phyloP scores from a whole-genome alignment of 2,888 invertebrate genomes.

The Cosmia trapezina region DNA sequence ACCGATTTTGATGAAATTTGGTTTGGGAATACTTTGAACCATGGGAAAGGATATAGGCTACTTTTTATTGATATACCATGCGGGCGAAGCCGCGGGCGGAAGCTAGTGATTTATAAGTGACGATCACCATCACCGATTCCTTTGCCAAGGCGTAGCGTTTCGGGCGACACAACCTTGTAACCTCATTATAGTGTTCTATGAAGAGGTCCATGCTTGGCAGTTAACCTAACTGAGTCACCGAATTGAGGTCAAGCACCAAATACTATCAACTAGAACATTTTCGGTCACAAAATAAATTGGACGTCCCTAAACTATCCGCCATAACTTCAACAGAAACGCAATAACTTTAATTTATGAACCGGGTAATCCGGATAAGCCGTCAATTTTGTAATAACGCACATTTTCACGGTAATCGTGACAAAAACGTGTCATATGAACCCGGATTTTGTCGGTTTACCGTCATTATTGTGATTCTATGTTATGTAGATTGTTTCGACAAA shows the following conservation, averaged over 20 bases:
- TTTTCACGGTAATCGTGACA: constrained; percentile 55
- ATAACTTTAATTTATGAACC: constrained; percentile 52
- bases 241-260: constrained; percentile 36
- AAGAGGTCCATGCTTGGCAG: neutral
- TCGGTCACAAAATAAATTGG: constrained; percentile 38
- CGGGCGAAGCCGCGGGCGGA: too few species aligned
- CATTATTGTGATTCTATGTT: constrained; percentile 65
- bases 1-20: too few species aligned
- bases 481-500: constrained; percentile 65
- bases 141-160: neutral
- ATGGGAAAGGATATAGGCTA: too few species aligned
- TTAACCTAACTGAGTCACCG: constrained; percentile 20
- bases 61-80: too few species aligned
- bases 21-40: too few species aligned
- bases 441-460: constrained; percentile 65
- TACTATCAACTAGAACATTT: constrained; percentile 34
- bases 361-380: constrained; percentile 50
- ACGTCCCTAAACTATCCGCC: constrained; percentile 41
- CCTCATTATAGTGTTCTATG: neutral
- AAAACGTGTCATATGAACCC: constrained; percentile 54
- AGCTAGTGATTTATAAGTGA: neutral
- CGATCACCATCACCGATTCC: neutral
- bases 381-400: constrained; percentile 55
- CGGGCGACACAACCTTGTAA: neutral
- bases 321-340: constrained; percentile 42